A percentile compares a stretch with the other conserved stretches of the same genome.
phyloP scores from a whole-genome alignment of 2,113 vertebrate genomes.

The Penelope pileata region DNA sequence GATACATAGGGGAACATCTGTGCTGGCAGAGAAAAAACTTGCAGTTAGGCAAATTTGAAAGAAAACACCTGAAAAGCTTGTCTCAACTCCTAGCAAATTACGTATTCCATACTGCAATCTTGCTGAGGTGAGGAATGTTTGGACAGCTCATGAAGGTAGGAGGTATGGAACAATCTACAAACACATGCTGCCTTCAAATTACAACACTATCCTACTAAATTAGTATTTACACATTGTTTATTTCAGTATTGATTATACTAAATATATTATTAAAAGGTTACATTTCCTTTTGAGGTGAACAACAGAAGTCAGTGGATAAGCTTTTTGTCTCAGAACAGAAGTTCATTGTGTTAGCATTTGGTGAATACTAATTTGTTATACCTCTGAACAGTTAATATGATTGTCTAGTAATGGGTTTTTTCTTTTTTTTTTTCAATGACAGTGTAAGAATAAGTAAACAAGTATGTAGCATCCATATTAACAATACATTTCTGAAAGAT shows the following conservation, averaged over 20 bases:
- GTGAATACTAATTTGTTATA: not conserved
- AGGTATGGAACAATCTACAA: conserved; percentile 18
- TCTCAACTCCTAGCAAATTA: not conserved
- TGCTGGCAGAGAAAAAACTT: not conserved
- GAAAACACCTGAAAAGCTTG: not conserved
- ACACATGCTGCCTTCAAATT: conserved; percentile 29
- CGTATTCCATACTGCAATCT: not conserved
- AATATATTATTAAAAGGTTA: not conserved
- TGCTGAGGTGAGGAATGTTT: conserved; percentile 14
- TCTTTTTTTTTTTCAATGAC: not conserved
- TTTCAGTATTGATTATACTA: conserved; percentile 9
- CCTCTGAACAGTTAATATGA: not conserved
- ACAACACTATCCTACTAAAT: not conserved
- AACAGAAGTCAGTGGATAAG: not conserved
- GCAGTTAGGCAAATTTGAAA: not conserved
- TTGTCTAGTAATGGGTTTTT: not conserved
- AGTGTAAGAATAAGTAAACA: not conserved
- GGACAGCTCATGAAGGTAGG: not conserved
- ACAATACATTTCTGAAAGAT: not conserved
- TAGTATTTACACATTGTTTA: conserved; percentile 13
- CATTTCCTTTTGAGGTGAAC: not conserved
- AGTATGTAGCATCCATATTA: not conserved
- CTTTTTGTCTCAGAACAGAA: not conserved
- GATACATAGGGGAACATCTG: not conserved
- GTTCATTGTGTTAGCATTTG: accelerated